Percentiles rank a stretch among this genome's conserved stretches.
phyloP scores from a whole-genome alignment of 1,140 invertebrate species.

The Camponotus pennsylvanicus region DNA sequence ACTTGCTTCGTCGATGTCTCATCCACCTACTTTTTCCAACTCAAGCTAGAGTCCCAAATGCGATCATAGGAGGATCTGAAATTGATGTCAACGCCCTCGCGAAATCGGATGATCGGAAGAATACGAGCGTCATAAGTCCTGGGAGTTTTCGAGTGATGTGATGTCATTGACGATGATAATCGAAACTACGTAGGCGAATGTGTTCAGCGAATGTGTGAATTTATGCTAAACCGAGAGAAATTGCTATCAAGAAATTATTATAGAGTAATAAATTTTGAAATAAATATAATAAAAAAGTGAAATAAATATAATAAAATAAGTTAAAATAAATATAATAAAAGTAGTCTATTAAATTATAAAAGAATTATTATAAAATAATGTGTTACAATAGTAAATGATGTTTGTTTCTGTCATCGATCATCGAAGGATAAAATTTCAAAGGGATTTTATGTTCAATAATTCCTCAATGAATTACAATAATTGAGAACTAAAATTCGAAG shows the following conservation, averaged over 20 bases:
- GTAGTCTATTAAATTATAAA: not conserved
- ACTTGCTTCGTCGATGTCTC: conserved; percentile 72
- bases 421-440: not conserved
- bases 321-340: not conserved
- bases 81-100: conserved; percentile 38
- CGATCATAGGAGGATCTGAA: conserved; percentile 54
- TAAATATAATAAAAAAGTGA: not conserved
- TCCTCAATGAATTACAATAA: not conserved
- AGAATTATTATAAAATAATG: conserved; percentile 9
- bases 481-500: not conserved
- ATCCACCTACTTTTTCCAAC: conserved; percentile 78
- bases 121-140: not conserved
- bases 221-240: conserved; percentile 11
- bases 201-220: not conserved
- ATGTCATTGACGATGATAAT: conserved; percentile 64
- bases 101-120: conserved; percentile 2
- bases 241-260: conserved; percentile 29
- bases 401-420: not conserved
- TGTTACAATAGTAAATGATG: not conserved
- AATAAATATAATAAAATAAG: no score
- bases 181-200: conserved; percentile 28
- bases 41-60: conserved; percentile 44
- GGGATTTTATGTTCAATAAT: not conserved
- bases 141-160: conserved; percentile 34
- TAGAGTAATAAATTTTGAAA: not conserved